Conservation (phyloP, 2,797 vertebrate species). For the Chiroxiphia lanceolata region DNA sequence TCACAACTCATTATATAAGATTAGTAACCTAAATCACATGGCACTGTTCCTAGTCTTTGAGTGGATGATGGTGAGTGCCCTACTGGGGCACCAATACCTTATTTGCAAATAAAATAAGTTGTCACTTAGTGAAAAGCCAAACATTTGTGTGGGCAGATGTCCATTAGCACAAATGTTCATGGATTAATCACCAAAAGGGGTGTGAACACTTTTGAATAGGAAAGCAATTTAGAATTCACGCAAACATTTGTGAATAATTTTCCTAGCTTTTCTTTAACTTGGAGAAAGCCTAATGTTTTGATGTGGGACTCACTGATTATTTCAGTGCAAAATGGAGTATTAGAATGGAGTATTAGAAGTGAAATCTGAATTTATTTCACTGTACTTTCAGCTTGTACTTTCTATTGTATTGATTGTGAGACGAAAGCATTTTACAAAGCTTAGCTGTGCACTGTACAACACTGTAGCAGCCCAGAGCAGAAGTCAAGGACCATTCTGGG, state of each 20-base stretch:
- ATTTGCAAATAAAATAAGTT: conserved; percentile 71
- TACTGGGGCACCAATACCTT: conserved; percentile 37
- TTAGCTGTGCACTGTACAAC: accelerated
- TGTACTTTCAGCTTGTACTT: neutral
- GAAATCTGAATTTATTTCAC: neutral
- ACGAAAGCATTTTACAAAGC: neutral
- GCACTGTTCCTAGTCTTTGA: conserved; percentile 7
- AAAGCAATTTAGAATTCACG: conserved; percentile 57
- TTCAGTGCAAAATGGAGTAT: neutral
- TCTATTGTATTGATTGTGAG: neutral
- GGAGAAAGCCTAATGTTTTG: neutral
- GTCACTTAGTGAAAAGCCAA: conserved; percentile 60
- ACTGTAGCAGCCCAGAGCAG: neutral
- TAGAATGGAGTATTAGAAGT: neutral
- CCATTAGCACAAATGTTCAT: conserved; percentile 69
- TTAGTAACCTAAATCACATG: conserved; percentile 22
- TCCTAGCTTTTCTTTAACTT: neutral
- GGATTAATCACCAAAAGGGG: conserved; percentile 63
- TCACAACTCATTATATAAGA: conserved; percentile 27
- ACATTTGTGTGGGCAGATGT: conserved; percentile 68
- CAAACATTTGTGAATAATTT: conserved; percentile 56
- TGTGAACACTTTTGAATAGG: conserved; percentile 58
- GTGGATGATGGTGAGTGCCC: conserved; percentile 18
- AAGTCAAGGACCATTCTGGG: neutral
- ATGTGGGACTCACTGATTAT: neutral